Base-by-base conservation (phyloP, 2,113 vertebrate genomes). In the Salvelinus alpinus region DNA sequence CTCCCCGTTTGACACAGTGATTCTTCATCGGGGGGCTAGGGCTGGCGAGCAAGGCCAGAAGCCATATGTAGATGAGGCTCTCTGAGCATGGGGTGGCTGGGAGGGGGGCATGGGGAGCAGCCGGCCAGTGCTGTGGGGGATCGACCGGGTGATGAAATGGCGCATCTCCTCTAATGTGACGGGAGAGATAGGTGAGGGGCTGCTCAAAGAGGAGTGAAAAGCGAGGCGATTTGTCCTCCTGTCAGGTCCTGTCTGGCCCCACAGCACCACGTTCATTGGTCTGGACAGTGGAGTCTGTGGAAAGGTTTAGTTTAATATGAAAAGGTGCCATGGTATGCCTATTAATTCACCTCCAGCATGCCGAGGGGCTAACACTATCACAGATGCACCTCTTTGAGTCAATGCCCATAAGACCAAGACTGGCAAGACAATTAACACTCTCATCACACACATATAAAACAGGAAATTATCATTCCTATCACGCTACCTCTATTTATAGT, bases 1-100 rank as follows among this genome's bases (percentile, higher is more conserved):
- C 86, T 91, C 86, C 72, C 83, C 74, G 80, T 86, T 82, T 89
- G 91, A 91, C 88, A 90, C 75, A 64, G 25, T 77, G 82, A 88
- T 94, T 91, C 90, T 84, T 93, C 90, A 90, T 83, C 70, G 75
- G 76, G 77, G 65, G 80, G 78, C 89, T 91, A 87, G 88, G 89
- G 83, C 65, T 83, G 73, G 72, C 74, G 86, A 84, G 57, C 59
- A 76, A 86, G 89, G 86, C 88, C 89, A 91, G 88, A 85, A 88
- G 86, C 83, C 64, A 25, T 85, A 91, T 90, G 90, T 80, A 92
- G 88, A 92, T 91, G 71, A 92, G 77, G 54, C 88, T 78, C 85
- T 77, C 84, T 80, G 79, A 27, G 72, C 72, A 68, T 24, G n/a
- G n/a, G 29, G 22, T 25, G 13, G 25, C 20, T 51, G 57, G 67